Evolutionary conservation across 2,113 vertebrate species (phyloP).

Genomic region (Podilymbus podiceps): DNA sequence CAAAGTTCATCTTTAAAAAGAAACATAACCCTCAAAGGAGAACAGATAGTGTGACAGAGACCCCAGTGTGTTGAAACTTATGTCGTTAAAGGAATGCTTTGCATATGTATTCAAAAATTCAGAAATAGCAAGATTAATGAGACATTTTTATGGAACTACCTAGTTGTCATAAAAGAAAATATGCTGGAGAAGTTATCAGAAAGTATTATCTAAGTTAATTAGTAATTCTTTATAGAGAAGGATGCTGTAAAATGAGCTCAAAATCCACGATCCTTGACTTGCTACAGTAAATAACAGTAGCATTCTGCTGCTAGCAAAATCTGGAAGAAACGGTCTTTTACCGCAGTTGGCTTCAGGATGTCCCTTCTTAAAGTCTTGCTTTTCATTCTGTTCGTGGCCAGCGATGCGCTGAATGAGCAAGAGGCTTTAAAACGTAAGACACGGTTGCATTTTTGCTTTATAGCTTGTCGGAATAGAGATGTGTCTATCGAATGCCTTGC

Average conservation of each 20-base stretch:
- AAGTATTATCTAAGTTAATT: slow-evolving; percentile 29
- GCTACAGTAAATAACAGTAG: background rate
- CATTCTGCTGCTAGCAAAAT: background rate
- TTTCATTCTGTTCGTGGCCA: slow-evolving; percentile 10
- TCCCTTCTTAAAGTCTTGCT: background rate
- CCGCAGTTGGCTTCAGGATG: background rate
- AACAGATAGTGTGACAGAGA: background rate
- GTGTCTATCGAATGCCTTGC: background rate
- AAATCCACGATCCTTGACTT: slow-evolving; percentile 41
- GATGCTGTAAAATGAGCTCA: slow-evolving; percentile 48
- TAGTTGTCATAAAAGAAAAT: background rate
- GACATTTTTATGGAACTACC: background rate
- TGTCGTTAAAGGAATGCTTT: background rate
- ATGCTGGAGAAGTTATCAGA: background rate
- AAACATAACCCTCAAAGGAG: background rate
- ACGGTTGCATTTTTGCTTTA: background rate
- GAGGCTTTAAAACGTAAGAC: slow-evolving; percentile 35
- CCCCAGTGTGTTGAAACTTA: background rate
- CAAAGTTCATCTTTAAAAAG: background rate
- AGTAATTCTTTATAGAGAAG: slow-evolving; percentile 36
- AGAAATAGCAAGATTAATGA: background rate
- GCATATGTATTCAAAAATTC: background rate
- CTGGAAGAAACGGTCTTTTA: background rate
- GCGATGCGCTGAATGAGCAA: background rate
- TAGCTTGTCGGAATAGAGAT: background rate